These are phyloP conservation scores for Pyrrhia umbra DNA, from an alignment of 2,888 invertebrate genomes.

Conservation along the genomic window DNA sequence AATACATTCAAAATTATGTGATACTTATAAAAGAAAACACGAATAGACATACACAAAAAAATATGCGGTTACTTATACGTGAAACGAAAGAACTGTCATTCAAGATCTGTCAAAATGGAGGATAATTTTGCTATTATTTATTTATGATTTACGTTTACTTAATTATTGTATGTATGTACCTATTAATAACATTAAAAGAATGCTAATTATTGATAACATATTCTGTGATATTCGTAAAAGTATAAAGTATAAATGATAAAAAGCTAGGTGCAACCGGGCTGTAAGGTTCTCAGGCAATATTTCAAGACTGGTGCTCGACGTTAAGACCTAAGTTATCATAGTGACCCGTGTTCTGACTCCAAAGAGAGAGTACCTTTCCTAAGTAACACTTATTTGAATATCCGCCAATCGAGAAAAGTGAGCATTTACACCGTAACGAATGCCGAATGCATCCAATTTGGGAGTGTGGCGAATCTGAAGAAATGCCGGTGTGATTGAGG, in stretches of 20 bases:
- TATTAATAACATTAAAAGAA: no score
- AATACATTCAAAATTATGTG: slow-evolving; percentile 24
- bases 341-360: slow-evolving; percentile 47
- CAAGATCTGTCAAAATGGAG: no score
- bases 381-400: slow-evolving; percentile 56
- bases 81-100: no score
- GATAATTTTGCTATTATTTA: no score
- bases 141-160: no score
- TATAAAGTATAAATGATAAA: no score
- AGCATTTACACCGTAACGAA: slow-evolving; percentile 60
- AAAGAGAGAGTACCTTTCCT: slow-evolving; percentile 50
- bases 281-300: slow-evolving; percentile 48
- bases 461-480: slow-evolving; percentile 52
- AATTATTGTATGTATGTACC: no score
- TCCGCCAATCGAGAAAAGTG: slow-evolving; percentile 54
- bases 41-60: no score
- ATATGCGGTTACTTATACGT: neutral
- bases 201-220: no score
- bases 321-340: slow-evolving; percentile 48
- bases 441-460: slow-evolving; percentile 56
- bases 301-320: slow-evolving; percentile 38
- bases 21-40: slow-evolving; percentile 19
- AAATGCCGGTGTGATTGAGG: slow-evolving; percentile 49
- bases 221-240: no score
- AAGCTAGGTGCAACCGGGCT: no score